These are phyloP conservation scores for Erebia epiphron DNA, from an alignment of 2,888 invertebrate genomes.

Conservation along the genomic window DNA sequence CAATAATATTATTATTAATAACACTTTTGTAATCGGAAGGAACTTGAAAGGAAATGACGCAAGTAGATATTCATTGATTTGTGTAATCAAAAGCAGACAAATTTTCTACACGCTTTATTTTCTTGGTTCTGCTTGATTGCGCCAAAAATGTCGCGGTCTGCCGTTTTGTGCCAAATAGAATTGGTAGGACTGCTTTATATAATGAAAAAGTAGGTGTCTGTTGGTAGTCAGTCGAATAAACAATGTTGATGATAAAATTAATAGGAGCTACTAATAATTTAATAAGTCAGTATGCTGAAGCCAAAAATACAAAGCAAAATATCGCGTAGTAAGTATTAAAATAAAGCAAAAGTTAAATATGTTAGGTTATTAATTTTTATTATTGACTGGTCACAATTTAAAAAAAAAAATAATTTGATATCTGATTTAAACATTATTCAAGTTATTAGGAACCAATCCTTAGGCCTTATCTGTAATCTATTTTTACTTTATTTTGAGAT, in stretches of 20 bases:
- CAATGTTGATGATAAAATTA: slow-evolving; percentile 20
- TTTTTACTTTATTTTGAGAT: no score
- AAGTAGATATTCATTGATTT: neutral
- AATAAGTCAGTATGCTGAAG: slow-evolving; percentile 16
- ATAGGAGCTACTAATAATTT: slow-evolving; percentile 12
- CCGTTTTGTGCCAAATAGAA: slow-evolving; percentile 7
- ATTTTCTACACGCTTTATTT: neutral
- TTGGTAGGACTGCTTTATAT: slow-evolving; percentile 21
- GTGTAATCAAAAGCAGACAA: slow-evolving; percentile 1
- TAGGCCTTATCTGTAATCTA: no score
- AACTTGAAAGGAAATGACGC: slow-evolving; percentile 1
- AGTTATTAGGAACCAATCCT: no score
- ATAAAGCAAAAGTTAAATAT: no score
- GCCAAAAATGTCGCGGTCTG: neutral
- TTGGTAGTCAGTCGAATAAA: slow-evolving; percentile 20
- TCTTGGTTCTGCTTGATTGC: slow-evolving; percentile 14
- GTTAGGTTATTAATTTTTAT: no score
- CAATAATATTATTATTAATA: neutral
- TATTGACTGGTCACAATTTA: no score
- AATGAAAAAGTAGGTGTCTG: neutral
- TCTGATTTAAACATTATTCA: no score
- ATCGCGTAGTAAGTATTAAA: no score
- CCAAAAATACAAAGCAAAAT: no score
- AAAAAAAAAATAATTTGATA: no score
- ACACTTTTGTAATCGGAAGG: slow-evolving; percentile 3